A percentile compares a stretch with the other conserved stretches of the same genome.
These are phyloP conservation scores for Zygaena filipendulae DNA, from an alignment of 2,888 invertebrate species.

Conservation along the genomic window DNA sequence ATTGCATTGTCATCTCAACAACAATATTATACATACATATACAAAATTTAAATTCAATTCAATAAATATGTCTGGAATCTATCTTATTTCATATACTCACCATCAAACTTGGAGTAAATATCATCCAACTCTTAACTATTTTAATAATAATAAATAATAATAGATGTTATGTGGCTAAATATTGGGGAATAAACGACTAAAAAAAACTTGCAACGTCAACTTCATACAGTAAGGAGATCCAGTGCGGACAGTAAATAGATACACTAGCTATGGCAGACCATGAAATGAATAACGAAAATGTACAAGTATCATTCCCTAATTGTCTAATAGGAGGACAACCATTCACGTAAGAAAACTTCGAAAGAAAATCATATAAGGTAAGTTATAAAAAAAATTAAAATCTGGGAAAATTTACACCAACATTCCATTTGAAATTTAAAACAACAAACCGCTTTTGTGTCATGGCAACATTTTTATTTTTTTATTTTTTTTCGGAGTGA, in stretches of 20 bases:
- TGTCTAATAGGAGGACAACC: constrained; percentile 62
- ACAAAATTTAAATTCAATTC: too few relatives aligned
- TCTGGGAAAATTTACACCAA: constrained; percentile 70
- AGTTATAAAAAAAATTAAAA: constrained; percentile 28
- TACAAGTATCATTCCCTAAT: constrained; percentile 56
- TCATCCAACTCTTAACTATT: too few relatives aligned
- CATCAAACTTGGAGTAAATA: too few relatives aligned
- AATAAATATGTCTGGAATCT: too few relatives aligned
- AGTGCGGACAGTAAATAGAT: constrained; percentile 52
- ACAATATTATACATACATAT: too few relatives aligned
- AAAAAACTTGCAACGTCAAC: constrained; percentile 50
- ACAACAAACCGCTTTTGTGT: constrained; percentile 36
- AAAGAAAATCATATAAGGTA: too few relatives aligned
- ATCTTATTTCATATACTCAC: too few relatives aligned
- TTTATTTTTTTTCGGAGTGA: constrained; percentile 15
- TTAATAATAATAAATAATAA: too few relatives aligned
- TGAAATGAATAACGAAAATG: constrained; percentile 42
- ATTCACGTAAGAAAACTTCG: constrained; percentile 62
- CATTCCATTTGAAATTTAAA: constrained; percentile 72
- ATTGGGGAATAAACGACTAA: too few relatives aligned
- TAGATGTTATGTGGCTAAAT: too few relatives aligned
- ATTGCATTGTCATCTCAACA: too few relatives aligned
- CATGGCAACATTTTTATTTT: constrained; percentile 43
- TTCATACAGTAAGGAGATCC: constrained; percentile 44
- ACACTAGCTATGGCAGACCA: constrained; percentile 52